Evolutionary conservation across 2,888 invertebrate genomes (phyloP), one percentile per base, ranked within the genome.

Genomic region (Lamellibrachia columna): DNA sequence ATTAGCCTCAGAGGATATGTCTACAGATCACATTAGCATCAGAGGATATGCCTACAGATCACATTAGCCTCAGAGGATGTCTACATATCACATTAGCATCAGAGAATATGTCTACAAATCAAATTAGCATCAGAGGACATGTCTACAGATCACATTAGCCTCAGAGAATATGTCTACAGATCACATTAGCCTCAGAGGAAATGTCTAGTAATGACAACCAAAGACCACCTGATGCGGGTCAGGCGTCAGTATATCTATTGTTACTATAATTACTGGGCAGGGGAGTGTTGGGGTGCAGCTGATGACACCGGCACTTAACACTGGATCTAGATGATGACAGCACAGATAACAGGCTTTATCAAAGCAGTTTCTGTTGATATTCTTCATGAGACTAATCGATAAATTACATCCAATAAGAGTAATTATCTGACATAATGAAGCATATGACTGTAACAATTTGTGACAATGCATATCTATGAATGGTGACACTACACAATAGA

Each of bases 341-440:
- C 40, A 40, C 91, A 91, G n/a, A 91, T 22, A 28, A 91, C 55
- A 55, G 55, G 55, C 28, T 91, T 91, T 4, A 91, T 91, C n/a
- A 91, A 6, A 91, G 40, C 40, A 40, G 40, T 40, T 40, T 91
- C 28, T 28, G 90, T 91, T 91, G 22, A 91, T n/a, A 91, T 28
- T 91, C 91, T 91, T 91, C 28, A 91, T 15, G 91, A 53, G 91
- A 91, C 28, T 91, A 91, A 91, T 91, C 91, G 28, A 91, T 91
- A 22, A 3, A 28, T n/a, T 22, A 91, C 22, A 91, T 3, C n/a
- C 91, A 15, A 15, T 6, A 11, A 28, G 91, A 3, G 40, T 91
- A 91, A 91, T 91, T 22, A n/a, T 91, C 91, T 91, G 40, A 91
- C 91, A 22, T 91, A n/a, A 91, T 91, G 91, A 91, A n/a, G 91